A percentile compares a stretch with the other conserved stretches of the same genome.
Conservation (phyloP, 2,797 vertebrate species). For the Paedocypris micromegethes region DNA sequence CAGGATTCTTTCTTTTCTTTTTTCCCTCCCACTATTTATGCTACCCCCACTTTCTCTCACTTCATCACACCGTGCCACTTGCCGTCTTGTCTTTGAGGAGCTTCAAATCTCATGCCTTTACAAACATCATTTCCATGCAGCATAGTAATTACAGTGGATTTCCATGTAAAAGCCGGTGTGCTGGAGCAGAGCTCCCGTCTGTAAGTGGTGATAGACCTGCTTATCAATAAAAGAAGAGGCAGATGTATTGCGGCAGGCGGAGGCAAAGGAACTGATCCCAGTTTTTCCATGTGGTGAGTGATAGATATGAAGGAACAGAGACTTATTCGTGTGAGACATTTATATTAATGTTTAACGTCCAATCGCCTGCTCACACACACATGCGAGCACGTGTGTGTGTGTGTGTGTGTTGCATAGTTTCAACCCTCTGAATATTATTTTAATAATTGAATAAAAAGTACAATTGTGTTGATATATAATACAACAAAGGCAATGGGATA, state of each 20-base stretch:
- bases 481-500: slow-evolving; percentile 43
- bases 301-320: slow-evolving; percentile 16
- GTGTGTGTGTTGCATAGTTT: not conserved
- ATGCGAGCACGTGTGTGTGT: too few relatives aligned
- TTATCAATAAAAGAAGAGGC: slow-evolving; percentile 45
- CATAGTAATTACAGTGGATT: slow-evolving; percentile 45
- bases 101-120: slow-evolving; percentile 45
- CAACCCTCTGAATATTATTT: slow-evolving; percentile 12
- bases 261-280: slow-evolving; percentile 30
- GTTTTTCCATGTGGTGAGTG: slow-evolving; percentile 18
- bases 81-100: slow-evolving; percentile 8
- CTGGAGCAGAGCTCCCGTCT: slow-evolving; percentile 22
- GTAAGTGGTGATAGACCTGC: slow-evolving; percentile 32
- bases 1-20: not conserved
- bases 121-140: slow-evolving; percentile 45
- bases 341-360: too few relatives aligned
- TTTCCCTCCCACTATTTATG: not conserved
- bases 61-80: slow-evolving; percentile 3
- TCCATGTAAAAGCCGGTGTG: slow-evolving; percentile 36
- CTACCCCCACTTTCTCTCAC: slow-evolving; percentile 17
- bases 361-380: too few relatives aligned
- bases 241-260: slow-evolving; percentile 24
- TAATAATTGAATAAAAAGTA: slow-evolving; percentile 31
- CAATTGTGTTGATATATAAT: slow-evolving; percentile 44
- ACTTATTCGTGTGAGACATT: too few relatives aligned